These are phyloP conservation scores for Neomorphus geoffroyi DNA, from an alignment of 2,797 vertebrate genomes.

Conservation along the genomic window DNA sequence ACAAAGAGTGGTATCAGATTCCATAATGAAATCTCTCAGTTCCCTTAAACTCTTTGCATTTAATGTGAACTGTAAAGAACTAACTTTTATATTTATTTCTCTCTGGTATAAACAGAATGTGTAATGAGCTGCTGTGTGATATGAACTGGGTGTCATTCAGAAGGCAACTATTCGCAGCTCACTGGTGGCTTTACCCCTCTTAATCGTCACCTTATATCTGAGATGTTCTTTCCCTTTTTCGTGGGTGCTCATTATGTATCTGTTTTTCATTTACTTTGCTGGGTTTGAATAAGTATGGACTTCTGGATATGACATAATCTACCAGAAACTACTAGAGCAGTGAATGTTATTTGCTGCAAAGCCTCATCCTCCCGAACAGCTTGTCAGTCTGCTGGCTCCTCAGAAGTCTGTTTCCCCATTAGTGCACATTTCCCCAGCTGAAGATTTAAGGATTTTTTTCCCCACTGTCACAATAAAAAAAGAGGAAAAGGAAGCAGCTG, in stretches of 20 bases:
- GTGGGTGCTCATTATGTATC: not conserved
- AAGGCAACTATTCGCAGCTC: conserved; percentile 29
- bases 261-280: not conserved
- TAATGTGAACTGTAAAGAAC: conserved; percentile 19
- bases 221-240: not conserved
- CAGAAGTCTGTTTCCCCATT: conserved; percentile 39
- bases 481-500: not conserved
- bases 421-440: not conserved
- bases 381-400: conserved; percentile 18
- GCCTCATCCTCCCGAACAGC: not conserved
- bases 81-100: conserved; percentile 13
- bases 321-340: not conserved
- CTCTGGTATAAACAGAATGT: not conserved
- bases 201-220: conserved; percentile 20
- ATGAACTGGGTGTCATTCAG: conserved; percentile 34
- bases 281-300: not conserved
- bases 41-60: not conserved
- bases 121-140: conserved; percentile 32
- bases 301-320: conserved; percentile 32
- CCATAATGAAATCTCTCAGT: not conserved
- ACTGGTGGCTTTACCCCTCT: conserved; percentile 32
- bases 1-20: not conserved
- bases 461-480: conserved; percentile 22
- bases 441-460: conserved; percentile 11
- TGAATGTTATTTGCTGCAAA: conserved; percentile 36